phyloP scores from a whole-genome alignment of 2,113 vertebrate genomes.

The Tapirus terrestris region DNA sequence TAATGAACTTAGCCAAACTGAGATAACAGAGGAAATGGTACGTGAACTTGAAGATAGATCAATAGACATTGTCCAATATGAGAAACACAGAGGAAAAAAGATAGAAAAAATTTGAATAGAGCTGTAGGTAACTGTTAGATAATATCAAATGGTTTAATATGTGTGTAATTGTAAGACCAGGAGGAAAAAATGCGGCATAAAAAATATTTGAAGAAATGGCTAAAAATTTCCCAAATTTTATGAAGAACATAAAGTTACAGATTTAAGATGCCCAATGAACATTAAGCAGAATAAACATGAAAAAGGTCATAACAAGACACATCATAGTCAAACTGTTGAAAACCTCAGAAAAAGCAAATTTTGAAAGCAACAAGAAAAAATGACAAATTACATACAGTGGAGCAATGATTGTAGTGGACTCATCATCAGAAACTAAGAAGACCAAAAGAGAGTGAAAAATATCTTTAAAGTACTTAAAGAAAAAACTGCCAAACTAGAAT shows the following conservation, averaged over 20 bases:
- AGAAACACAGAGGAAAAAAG: not conserved
- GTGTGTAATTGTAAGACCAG: not conserved
- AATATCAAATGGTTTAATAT: not conserved
- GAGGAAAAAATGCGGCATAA: not conserved
- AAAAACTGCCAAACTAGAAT: not conserved
- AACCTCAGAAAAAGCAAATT: not conserved
- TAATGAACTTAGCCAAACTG: not conserved
- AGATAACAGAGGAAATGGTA: not conserved
- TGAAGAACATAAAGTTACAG: not conserved
- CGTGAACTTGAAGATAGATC: not conserved
- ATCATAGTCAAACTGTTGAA: not conserved
- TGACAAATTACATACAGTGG: not conserved
- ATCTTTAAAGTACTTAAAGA: not conserved
- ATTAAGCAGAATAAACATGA: not conserved
- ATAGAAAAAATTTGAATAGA: not conserved
- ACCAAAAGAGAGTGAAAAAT: not conserved
- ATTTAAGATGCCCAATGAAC: not conserved
- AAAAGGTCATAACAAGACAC: not conserved
- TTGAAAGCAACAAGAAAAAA: too few species aligned
- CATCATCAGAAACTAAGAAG: not conserved
- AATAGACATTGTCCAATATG: not conserved
- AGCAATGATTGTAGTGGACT: not conserved
- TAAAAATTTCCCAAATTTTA: not conserved
- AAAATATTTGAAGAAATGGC: not conserved
- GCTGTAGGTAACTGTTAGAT: not conserved